Conservation (phyloP, 2,797 vertebrate genomes). For the Buceros bicornis region DNA sequence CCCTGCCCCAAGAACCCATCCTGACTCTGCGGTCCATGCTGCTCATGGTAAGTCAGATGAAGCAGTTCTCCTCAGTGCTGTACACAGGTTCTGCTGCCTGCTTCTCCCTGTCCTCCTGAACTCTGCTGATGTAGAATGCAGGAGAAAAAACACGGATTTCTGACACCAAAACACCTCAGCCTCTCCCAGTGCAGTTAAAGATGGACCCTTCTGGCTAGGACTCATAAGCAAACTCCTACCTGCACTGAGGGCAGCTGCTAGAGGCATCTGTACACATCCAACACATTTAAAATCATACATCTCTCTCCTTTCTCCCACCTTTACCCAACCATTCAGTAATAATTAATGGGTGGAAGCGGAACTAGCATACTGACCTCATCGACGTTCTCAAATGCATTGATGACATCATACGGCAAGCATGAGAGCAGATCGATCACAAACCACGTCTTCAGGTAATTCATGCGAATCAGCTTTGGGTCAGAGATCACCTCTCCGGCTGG, state of each 20-base stretch:
- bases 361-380: constrained; percentile 92
- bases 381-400: constrained; percentile 99
- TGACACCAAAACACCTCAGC: neutral
- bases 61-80: neutral
- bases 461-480: constrained; percentile 97
- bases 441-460: constrained; percentile 99
- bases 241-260: neutral
- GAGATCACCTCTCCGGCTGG: constrained; percentile 98
- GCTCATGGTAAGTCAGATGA: neutral
- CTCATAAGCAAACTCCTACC: neutral
- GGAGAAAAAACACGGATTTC: neutral
- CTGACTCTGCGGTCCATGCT: neutral
- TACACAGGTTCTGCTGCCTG: neutral
- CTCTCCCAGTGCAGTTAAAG: neutral
- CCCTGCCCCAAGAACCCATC: neutral
- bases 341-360: constrained; percentile 41
- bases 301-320: neutral
- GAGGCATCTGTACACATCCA: neutral
- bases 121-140: neutral
- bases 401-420: constrained; percentile 98
- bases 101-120: neutral
- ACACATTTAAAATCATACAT: neutral
- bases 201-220: neutral
- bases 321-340: neutral
- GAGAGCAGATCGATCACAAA: constrained; percentile 98